phyloP scores from a whole-genome alignment of 2,888 invertebrate species.

The Cataglyphis altisquamis region DNA sequence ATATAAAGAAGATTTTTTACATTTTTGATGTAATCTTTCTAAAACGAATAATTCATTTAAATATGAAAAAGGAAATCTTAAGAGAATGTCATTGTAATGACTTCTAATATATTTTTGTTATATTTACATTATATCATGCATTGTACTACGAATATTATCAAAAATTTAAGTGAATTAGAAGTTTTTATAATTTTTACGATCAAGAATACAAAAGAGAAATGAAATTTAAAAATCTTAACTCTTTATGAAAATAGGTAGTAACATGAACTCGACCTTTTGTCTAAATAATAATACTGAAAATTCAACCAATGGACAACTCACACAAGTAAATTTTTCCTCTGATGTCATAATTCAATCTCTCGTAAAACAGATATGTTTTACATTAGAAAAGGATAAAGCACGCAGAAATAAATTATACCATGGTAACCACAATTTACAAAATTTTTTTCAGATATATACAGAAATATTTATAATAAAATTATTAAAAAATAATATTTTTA shows the following conservation, averaged over 20 bases:
- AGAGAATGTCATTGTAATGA: background rate
- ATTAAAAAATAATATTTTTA: conserved; percentile 55
- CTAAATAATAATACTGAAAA: conserved; percentile 30
- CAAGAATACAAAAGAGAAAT: background rate
- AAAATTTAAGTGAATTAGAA: background rate
- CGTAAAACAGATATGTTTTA: conserved; percentile 90
- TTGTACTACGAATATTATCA: background rate
- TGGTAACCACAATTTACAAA: conserved; percentile 78
- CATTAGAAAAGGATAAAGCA: conserved; percentile 89
- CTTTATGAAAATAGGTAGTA: conserved; percentile 66
- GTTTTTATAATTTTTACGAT: background rate
- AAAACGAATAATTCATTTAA: background rate
- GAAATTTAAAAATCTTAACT: background rate
- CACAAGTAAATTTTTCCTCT: conserved; percentile 87
- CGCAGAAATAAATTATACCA: conserved; percentile 89
- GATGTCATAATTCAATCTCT: conserved; percentile 91
- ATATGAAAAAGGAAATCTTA: background rate
- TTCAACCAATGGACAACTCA: conserved; percentile 68
- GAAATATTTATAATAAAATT: conserved; percentile 20
- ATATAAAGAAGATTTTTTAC: background rate
- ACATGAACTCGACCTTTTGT: conserved; percentile 62
- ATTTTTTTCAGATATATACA: background rate
- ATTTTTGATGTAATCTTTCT: background rate
- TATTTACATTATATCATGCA: background rate
- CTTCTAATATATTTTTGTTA: background rate